Percentiles rank a stretch among this genome's conserved stretches.
These are phyloP conservation scores for Crematogaster levior DNA, from an alignment of 2,888 invertebrate genomes.

Conservation along the genomic window DNA sequence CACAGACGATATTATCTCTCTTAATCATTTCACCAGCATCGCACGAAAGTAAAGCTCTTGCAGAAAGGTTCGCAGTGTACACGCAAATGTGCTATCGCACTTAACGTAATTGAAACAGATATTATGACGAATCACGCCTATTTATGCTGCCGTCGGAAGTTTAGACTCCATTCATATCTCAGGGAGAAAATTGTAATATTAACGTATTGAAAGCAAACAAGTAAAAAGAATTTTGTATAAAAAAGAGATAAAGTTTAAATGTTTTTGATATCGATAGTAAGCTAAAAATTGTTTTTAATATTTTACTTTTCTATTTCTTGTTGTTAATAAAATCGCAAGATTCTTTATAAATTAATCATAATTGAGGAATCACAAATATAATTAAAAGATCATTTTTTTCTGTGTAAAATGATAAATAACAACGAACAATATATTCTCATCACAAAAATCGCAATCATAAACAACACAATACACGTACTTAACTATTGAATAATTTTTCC, in stretches of 20 bases:
- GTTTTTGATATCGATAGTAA: neutral
- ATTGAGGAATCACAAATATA: neutral
- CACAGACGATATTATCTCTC: conserved; percentile 23
- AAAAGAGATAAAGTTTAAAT: neutral
- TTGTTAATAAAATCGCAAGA: too few relatives aligned
- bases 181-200: neutral
- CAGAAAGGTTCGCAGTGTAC: neutral
- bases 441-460: neutral
- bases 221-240: neutral
- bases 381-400: neutral
- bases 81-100: neutral
- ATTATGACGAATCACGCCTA: conserved; percentile 4
- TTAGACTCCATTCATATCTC: neutral
- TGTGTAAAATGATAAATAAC: neutral
- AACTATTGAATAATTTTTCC: neutral
- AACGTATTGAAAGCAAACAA: neutral
- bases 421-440: neutral
- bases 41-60: conserved; percentile 2
- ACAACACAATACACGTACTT: neutral
- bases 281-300: neutral
- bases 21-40: conserved; percentile 23
- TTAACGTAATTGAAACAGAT: conserved; percentile 37
- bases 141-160: neutral
- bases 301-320: neutral
- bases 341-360: neutral